These are phyloP conservation scores for Psittacula derbiana DNA, from an alignment of 2,797 vertebrate genomes.

Conservation along the genomic window DNA sequence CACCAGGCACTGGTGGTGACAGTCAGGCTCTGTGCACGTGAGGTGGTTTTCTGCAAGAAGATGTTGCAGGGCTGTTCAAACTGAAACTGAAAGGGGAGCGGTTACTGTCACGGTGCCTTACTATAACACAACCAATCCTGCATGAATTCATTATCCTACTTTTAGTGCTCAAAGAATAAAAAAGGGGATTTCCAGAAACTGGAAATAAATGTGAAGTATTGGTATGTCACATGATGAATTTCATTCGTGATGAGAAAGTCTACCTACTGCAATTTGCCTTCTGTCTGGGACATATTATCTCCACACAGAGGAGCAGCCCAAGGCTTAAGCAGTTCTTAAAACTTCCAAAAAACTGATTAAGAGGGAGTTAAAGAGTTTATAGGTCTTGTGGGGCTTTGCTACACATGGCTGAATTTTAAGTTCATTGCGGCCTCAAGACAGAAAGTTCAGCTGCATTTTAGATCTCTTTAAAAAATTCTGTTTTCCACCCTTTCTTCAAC, in stretches of 20 bases:
- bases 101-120: not conserved
- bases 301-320: not conserved
- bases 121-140: not conserved
- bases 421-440: not conserved
- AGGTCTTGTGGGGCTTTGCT: conserved; percentile 28
- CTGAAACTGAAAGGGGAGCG: not conserved
- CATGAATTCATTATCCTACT: not conserved
- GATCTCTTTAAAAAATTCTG: not conserved
- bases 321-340: conserved; percentile 44
- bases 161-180: not conserved
- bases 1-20: accelerated
- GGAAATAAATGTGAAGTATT: conserved; percentile 23
- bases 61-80: not conserved
- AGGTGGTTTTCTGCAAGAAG: not conserved
- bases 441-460: conserved; percentile 28
- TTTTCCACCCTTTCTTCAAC: not conserved
- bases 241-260: conserved; percentile 2
- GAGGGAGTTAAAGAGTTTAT: conserved; percentile 55
- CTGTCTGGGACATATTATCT: conserved; percentile 39
- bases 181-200: not conserved
- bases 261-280: conserved; percentile 22
- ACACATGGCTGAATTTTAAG: conserved; percentile 25
- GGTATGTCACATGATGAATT: not conserved
- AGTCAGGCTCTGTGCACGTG: not conserved
- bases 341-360: conserved; percentile 51